phyloP scores from a whole-genome alignment of 2,797 vertebrate genomes.

The Hephaestus fuliginosus region DNA sequence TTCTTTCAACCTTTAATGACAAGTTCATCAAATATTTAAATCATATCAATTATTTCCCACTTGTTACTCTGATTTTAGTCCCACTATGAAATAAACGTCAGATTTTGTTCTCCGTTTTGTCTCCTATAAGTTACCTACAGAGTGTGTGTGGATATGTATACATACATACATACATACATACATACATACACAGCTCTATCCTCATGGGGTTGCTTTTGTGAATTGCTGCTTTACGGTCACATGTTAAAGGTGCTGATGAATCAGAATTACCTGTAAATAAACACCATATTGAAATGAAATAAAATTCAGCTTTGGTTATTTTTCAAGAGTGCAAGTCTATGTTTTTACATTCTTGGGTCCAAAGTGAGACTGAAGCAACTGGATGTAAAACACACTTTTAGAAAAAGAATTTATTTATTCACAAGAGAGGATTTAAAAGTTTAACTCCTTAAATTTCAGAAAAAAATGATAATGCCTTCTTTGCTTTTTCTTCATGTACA shows the following conservation, averaged over 20 bases:
- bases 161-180: no score
- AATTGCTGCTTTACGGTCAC: not conserved
- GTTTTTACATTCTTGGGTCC: not conserved
- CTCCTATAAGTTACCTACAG: not conserved
- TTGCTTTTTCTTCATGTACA: conserved; percentile 40
- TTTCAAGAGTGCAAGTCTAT: no score
- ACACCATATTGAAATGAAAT: not conserved
- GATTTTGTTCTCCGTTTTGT: not conserved
- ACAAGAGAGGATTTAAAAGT: conserved; percentile 57
- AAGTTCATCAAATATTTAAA: not conserved
- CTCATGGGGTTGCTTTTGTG: not conserved
- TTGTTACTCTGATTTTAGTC: not conserved
- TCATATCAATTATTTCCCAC: not conserved
- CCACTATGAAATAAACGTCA: not conserved
- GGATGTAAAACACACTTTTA: conserved; percentile 25
- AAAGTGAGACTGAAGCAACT: not conserved
- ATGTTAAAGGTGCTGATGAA: not conserved
- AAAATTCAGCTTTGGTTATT: not conserved
- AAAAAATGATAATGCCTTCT: conserved; percentile 34
- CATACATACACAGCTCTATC: not conserved
- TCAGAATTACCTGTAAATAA: not conserved
- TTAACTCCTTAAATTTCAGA: conserved; percentile 47
- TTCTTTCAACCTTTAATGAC: no score
- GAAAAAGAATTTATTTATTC: conserved; percentile 73
- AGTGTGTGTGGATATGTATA: not conserved